Evolutionary conservation across 1,140 invertebrate genomes (phyloP), one percentile per base, ranked within the genome.

Genomic region (Monomorium pharaonis): DNA sequence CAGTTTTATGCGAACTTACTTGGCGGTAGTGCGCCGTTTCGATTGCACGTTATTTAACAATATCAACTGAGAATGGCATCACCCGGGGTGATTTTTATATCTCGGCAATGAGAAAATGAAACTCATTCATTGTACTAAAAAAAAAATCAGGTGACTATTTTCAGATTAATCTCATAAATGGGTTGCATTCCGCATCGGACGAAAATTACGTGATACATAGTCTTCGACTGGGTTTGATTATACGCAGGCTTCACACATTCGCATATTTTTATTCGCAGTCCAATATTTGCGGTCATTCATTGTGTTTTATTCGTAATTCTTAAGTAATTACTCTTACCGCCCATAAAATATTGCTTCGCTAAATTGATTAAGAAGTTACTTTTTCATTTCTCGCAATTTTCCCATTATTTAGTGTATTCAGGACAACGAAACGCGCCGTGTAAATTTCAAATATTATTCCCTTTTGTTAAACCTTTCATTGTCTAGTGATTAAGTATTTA

Each of bases 31-130:
- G 33, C 27, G 51, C 42, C 10, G 6, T 72, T 30, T 9, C 24
- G 51, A 72, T 81, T 72, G 37, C 16, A 6, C 37, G 21, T 72
- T 81, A 81, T 72, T 72, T 56, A 83, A 30, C 37, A 37, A 7
- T 37, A 37, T 37, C 7, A 37, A 37, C 37, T 7, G 37, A 37
- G 37, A 37, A 7, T 7, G 37, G 4, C 7, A 37, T 3, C 7
- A 37, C n/a, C n/a, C n/a, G n/a, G 7, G 37, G 37, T 37, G 37
- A 37, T 37, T 37, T 37, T 37, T 37, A 37, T 7, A 37, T 7
- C 37, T 7, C 37, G 7, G 37, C 37, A 37, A 7, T 6, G 37
- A 37, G 37, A 37, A 37, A 37, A 3, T 37, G 7, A 7, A 37
- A 7, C 37, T 37, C 37, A 37, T 6, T 37, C 37, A n/a, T n/a